Conservation (phyloP, 2,888 invertebrate genomes). For the Carabus problematicus region DNA sequence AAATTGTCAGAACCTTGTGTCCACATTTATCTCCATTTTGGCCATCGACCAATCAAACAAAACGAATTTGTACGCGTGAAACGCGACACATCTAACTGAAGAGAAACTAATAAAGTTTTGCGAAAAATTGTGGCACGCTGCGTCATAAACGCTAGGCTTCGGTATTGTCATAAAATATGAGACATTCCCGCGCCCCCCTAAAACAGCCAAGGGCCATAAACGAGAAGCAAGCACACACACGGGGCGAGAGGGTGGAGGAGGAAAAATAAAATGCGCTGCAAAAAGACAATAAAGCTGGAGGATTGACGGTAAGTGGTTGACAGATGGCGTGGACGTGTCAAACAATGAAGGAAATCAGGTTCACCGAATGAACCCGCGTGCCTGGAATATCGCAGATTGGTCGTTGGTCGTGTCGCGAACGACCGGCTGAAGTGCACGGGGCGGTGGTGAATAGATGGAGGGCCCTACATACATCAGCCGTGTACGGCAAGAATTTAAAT, state of each 20-base stretch:
- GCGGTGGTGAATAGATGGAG: neutral
- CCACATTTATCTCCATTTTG: too few relatives aligned
- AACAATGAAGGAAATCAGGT: constrained; percentile 42
- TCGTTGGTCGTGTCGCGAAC: constrained; percentile 10
- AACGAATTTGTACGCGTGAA: neutral
- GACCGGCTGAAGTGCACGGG: constrained; percentile 14
- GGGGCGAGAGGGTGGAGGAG: neutral
- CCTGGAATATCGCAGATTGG: constrained; percentile 34
- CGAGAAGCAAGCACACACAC: neutral
- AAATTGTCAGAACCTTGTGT: too few relatives aligned
- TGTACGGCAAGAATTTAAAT: constrained; percentile 36
- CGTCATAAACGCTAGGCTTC: constrained; percentile 37
- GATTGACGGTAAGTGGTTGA: constrained; percentile 43
- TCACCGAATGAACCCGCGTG: constrained; percentile 40
- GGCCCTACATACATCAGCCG: constrained; percentile 36
- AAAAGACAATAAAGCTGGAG: constrained; percentile 41
- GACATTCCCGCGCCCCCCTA: constrained; percentile 18
- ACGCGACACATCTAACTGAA: neutral
- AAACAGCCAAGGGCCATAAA: constrained; percentile 6
- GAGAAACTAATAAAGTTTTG: constrained; percentile 33
- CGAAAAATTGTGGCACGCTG: constrained; percentile 10
- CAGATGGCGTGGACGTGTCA: constrained; percentile 42
- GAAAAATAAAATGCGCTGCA: constrained; percentile 42
- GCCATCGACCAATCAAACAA: neutral
- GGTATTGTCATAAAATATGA: constrained; percentile 39